Evolutionary conservation across 2,113 vertebrate species (phyloP).

Genomic region (Ciconia boyciana): DNA sequence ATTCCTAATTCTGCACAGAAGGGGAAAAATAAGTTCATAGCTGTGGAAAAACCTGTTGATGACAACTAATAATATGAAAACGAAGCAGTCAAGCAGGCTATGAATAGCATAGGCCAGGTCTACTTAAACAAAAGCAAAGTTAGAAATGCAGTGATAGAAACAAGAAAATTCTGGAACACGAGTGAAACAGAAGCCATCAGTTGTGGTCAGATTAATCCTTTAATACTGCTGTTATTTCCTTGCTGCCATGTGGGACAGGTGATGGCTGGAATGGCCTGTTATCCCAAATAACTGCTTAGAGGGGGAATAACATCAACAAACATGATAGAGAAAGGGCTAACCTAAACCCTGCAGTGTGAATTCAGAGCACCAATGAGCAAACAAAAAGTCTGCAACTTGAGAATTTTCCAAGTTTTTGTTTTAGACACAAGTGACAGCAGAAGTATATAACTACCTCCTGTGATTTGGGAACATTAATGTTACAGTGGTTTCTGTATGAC

Average conservation of each 20-base stretch:
- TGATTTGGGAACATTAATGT: neutral
- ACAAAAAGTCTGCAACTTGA: neutral
- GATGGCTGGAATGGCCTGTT: neutral
- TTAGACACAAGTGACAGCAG: neutral
- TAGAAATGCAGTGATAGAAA: neutral
- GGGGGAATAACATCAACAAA: neutral
- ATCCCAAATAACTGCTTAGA: neutral
- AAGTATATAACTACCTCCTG: neutral
- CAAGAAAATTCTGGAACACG: neutral
- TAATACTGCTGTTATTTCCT: neutral
- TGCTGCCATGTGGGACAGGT: neutral
- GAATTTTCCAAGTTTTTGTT: neutral
- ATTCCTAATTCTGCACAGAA: neutral
- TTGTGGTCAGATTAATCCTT: neutral
- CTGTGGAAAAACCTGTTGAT: constrained; percentile 32
- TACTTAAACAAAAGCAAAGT: neutral
- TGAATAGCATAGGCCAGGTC: neutral
- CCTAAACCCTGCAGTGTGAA: neutral
- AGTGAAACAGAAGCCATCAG: neutral
- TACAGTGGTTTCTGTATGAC: neutral
- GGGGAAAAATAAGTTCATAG: constrained; percentile 30
- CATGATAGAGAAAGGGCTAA: neutral
- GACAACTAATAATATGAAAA: constrained; percentile 42
- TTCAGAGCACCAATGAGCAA: neutral
- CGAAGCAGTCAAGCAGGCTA: constrained; percentile 21